Base-by-base conservation (phyloP, 2,888 invertebrate genomes). In the Eupelmus urozonus region DNA sequence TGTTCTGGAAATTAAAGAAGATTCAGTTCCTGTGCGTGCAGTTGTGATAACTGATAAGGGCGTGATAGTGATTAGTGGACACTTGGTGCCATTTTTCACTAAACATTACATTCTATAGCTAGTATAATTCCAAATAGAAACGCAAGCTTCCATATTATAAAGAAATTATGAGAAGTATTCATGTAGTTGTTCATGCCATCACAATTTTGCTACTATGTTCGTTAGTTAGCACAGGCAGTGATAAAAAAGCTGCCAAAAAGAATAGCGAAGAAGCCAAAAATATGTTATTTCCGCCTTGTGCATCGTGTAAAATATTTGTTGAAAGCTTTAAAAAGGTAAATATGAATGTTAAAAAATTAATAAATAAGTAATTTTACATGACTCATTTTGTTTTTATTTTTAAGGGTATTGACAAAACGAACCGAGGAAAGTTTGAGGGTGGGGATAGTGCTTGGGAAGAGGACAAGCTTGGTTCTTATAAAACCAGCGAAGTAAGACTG, bases 381-480 rank as follows among this genome's bases (percentile, higher is more conserved):
- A 57, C 42, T 75, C 25, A 49, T n/a, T 67, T 55, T 49, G 57
- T n/a, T n/a, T n/a, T n/a, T n/a, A n/a, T n/a, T 62, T 87, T 88
- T 60, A 83, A 94, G 93, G 97, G 96, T 1, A 90, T 98, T 82
- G 94, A 95, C 80, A 92, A 92, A 82, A 98, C 97, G 0, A 91
- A 94, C n/a, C 93, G 96, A 83, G 96, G 95, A 13, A 96, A 97
- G 89, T 97, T 95, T 90, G 97, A 96, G 84, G 98, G 98, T 2
- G 98, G 98, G 0, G 97, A 98, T 88, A 93, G 97, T 0, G 96
- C 96, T 4, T 98, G 97, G 97, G 98, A 98, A 88, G 96, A 97
- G 88, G 94, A 96, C 86, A 96, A 96, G 83, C 90, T 96, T 70
- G 94, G 94, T 67, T 93, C 94, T 0, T 98, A 97, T 88, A 93